Evolutionary conservation across 2,113 vertebrate species (phyloP).

Genomic region (Talpa occidentalis): DNA sequence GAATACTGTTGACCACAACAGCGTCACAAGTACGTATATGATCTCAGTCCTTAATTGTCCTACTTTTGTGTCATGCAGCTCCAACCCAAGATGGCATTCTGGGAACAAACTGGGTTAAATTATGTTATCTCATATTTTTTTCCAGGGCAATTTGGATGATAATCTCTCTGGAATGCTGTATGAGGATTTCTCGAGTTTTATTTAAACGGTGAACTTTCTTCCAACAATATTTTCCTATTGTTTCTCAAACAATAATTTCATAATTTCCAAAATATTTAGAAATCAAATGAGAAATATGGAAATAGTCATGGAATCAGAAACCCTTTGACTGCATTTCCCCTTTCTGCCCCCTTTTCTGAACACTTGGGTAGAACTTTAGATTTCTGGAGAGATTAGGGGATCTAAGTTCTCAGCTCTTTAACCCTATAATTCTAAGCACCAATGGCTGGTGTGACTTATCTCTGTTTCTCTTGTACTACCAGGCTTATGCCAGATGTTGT

Average conservation of each 20-base stretch:
- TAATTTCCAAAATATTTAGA: neutral
- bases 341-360: neutral
- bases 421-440: neutral
- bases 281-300: slow-evolving; percentile 15
- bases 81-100: neutral
- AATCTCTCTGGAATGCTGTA: neutral
- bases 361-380: neutral
- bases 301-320: neutral
- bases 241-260: neutral
- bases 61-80: neutral
- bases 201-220: neutral
- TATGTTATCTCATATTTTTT: neutral
- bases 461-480: neutral
- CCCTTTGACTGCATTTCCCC: neutral
- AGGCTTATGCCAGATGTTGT: neutral
- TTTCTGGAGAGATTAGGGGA: neutral
- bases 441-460: neutral
- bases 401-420: neutral
- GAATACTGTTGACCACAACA: neutral
- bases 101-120: neutral
- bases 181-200: neutral
- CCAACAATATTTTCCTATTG: neutral
- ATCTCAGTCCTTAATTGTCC: neutral
- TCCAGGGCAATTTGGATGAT: neutral
- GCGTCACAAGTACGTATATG: neutral